Evolutionary conservation across 2,888 invertebrate genomes (phyloP), one percentile per base, ranked within the genome.

Genomic region (Sialis lutaria): DNA sequence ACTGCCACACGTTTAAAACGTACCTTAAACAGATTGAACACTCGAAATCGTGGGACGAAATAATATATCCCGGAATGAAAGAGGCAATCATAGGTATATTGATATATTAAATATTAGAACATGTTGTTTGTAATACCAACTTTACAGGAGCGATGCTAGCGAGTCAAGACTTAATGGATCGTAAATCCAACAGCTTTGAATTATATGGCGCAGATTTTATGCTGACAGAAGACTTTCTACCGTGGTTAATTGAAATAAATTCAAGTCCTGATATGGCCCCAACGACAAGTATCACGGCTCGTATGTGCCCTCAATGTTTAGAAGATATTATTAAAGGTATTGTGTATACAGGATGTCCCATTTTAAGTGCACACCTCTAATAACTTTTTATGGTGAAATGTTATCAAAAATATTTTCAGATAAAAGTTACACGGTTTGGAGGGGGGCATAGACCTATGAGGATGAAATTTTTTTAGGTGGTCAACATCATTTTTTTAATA

Each of bases 141-240:
- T 31, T 82, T 34, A 69, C 79, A 7, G 90, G 89, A 49, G 80
- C 90, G 1, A 77, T 92, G 70, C 65, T 92, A 48, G 86, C 90
- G 0, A 86, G 88, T 50, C 92, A 93, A 59, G 83, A 87, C 45
- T 74, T 79, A 7, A 85, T 88, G 83, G 85, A 86, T 57, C 73
- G 84, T 39, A 66, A 81, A 45, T 73, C 76, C 56, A 88, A 89
- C 55, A 89, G 90, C 46, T 95, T 91, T 66, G 92, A 93, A 64
- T 65, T 95, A 22, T 95, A 91, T 56, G 95, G 95, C 10, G 93
- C 93, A 1, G 95, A 95, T 65, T 95, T 95, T 60, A 90, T 95
- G 85, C 67, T 95, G 49, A 83, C 86, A 42, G 85, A 90, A 48
- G 83, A 86, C 57, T 84, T 82, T 55, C 78, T 79, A 33, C 91